A percentile compares a stretch with the other conserved stretches of the same genome.
phyloP scores from a whole-genome alignment of 2,888 invertebrate genomes.

The Apodemia hepburni region DNA sequence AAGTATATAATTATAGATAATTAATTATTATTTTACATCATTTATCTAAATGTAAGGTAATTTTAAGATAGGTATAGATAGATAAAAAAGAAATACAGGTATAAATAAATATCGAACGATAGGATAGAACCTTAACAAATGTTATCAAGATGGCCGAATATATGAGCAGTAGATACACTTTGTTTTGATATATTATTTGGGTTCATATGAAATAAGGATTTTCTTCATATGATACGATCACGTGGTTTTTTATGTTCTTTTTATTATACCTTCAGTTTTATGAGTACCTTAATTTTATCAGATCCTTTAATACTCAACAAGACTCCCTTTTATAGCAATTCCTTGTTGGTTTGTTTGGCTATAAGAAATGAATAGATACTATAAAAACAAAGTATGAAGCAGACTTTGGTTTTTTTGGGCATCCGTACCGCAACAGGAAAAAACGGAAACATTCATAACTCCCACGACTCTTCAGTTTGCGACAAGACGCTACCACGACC shows the following conservation, averaged over 20 bases:
- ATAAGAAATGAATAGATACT: slow-evolving; percentile 4
- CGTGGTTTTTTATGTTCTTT: slow-evolving; percentile 8
- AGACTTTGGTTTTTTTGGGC: background rate
- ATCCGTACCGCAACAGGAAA: too few relatives aligned
- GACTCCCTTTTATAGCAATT: slow-evolving; percentile 1
- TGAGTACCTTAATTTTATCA: slow-evolving; percentile 15
- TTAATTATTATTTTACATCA: too few relatives aligned
- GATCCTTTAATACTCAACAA: slow-evolving; percentile 9
- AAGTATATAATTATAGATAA: too few relatives aligned
- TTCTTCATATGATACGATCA: slow-evolving; percentile 9
- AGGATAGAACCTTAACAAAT: background rate
- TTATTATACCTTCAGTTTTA: slow-evolving; percentile 1
- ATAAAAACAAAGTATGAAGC: background rate
- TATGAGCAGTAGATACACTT: background rate
- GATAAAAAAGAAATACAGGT: too few relatives aligned
- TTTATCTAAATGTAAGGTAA: too few relatives aligned
- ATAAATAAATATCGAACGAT: too few relatives aligned
- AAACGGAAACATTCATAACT: too few relatives aligned
- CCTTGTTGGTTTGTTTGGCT: slow-evolving; percentile 1
- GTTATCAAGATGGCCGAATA: background rate
- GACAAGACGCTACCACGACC: too few relatives aligned
- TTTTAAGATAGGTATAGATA: too few relatives aligned
- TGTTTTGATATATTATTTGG: slow-evolving; percentile 1
- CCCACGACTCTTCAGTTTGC: too few relatives aligned
- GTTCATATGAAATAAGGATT: background rate